Evolutionary conservation across 2,797 vertebrate genomes (phyloP), one percentile per base, ranked within the genome.

Genomic region (Knipowitschia caucasica): DNA sequence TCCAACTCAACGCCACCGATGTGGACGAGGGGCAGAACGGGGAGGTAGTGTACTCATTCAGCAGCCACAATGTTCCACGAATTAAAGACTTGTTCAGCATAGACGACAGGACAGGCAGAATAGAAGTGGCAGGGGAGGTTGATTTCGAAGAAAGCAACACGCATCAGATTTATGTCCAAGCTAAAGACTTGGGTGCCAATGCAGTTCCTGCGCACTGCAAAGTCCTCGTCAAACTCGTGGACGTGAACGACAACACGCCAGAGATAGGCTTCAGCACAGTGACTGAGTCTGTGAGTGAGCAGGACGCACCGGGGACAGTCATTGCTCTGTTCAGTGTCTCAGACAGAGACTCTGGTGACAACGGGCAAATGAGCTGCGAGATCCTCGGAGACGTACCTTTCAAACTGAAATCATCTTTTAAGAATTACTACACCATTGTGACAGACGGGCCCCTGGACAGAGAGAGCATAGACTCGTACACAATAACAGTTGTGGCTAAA

Each of bases 211-310:
- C 95, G 14, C 96, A 99, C 83, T 98, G 96, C 86, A 98, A 98
- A 81, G 95, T 99, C 81, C 82, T 98, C 29, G 94, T 99, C 25
- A 91, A 94, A 64, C 92, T 98, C 49, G 73, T 93, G 71, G 96
- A 98, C 71, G 91, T 92, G 15, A 99, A 98, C 65, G 96, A 98
- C 88, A 98, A 99, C 85, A 91, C 94, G 0, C 96, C 96, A 0
- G 95, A 98, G 86, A 96, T 99, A 83, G 92, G 91, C 67, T 98
- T 99, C 90, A 98, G 95, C 84, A 98, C 96, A 0, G 95, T 98
- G 58, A 95, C 94, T 7, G 94, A 98, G 59, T 92, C 95, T 5
- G 96, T 99, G 73, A 98, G 94, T 69, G 96, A 99, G 82, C 92
- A 93, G 75, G 94, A 94, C 53, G 91, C 93, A 29, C 93, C 94